These are phyloP conservation scores for Gallinago nigripennis DNA, from an alignment of 2,797 vertebrate genomes.

Conservation along the genomic window DNA sequence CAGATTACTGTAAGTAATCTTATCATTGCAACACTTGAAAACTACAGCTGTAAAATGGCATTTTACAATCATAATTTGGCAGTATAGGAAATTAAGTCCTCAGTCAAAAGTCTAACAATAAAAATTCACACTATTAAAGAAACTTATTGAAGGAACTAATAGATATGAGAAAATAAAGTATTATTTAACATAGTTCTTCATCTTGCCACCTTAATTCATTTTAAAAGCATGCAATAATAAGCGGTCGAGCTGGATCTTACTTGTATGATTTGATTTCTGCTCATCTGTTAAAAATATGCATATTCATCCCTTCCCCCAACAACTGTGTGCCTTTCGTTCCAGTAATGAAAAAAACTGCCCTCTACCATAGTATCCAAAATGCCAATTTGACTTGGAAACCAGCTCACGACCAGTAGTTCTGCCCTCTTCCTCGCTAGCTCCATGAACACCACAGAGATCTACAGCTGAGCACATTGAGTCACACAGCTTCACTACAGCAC, in stretches of 20 bases:
- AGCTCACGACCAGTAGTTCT: rapidly evolving
- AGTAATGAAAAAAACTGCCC: neutral
- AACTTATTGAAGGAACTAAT: neutral
- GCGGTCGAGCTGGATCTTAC: neutral
- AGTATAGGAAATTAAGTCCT: neutral
- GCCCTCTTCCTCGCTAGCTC: neutral
- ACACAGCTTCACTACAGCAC: neutral
- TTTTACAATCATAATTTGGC: neutral
- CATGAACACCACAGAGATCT: rapidly evolving
- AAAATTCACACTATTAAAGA: neutral
- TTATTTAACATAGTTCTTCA: neutral
- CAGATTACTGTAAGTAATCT: neutral
- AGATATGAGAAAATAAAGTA: neutral
- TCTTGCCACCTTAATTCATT: neutral
- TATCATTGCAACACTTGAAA: neutral
- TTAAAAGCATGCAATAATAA: neutral
- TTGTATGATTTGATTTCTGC: neutral
- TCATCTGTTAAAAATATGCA: neutral
- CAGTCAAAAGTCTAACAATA: neutral
- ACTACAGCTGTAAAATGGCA: neutral
- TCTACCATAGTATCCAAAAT: neutral
- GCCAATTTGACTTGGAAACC: neutral
- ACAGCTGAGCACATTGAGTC: neutral
- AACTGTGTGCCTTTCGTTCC: rapidly evolving
- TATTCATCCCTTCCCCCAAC: neutral